Base-by-base conservation (phyloP, 1,140 invertebrate species). In the Acromyrmex charruanus region DNA sequence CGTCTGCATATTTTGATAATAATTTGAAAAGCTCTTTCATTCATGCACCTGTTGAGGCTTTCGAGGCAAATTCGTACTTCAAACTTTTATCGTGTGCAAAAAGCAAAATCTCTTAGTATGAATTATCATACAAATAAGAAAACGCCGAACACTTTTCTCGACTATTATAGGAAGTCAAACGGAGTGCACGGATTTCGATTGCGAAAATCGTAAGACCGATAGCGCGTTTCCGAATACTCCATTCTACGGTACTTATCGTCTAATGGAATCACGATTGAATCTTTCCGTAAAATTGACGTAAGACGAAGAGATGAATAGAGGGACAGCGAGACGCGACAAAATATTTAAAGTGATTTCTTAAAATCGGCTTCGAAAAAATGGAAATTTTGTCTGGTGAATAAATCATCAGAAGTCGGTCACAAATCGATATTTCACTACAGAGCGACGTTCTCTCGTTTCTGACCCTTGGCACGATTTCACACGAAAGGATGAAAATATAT, bases 321-420 rank as follows among this genome's bases (percentile, higher is more conserved):
- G 18, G 14, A 66, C 39, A 74, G 28, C 16, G 49, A 12, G 16
- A 58, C 10, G 35, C 79, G 89, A 87, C 84, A 71, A 90, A 91
- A 90, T 85, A 69, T 59, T 90, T 79, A 77, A 87, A 88, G 59
- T 80, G 77, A 87, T 91, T 91, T 65, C 75, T 79, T 80, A 77
- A 86, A 90, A 91, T 75, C 82, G 51, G 18, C 18, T 44, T 25
- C 21, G 35, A n/a, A 58, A 84, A 77, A 84, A 89, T 81, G 85
- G 89, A 90, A 86, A 63, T 86, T 88, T 84, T 75, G 79, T 84
- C 61, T 63, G n/a, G 35, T 68, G 89, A 89, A 89, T 91, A 91
- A 90, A 91, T 88, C 90, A 87, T 65, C 4, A 68, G 79, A 80
- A 87, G 51, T 77, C 61, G 61, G 25, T 61, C 61, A 25, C 59